A percentile compares a stretch with the other conserved stretches of the same genome.
phyloP scores from a whole-genome alignment of 2,113 vertebrate species.

The Hydrolagus affinis region DNA sequence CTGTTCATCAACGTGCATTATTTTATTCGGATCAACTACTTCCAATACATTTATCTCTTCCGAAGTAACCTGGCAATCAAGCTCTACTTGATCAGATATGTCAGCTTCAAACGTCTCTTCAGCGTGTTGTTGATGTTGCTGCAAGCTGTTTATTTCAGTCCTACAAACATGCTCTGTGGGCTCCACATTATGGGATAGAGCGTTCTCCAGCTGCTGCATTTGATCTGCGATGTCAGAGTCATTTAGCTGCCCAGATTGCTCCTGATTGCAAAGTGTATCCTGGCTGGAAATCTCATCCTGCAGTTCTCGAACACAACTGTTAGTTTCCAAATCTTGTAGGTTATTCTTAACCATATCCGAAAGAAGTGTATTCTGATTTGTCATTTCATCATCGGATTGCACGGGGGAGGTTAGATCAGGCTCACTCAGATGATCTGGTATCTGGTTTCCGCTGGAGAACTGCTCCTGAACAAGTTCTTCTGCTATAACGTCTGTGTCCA shows the following conservation, averaged over 20 bases:
- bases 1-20: constrained; percentile 26
- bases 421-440: background rate
- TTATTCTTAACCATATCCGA: background rate
- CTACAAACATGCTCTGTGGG: constrained; percentile 27
- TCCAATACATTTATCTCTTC: constrained; percentile 31
- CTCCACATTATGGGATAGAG: constrained; percentile 36
- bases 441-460: background rate
- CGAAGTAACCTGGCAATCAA: constrained; percentile 8
- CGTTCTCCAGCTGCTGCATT: constrained; percentile 48
- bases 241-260: constrained; percentile 34
- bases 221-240: constrained; percentile 38
- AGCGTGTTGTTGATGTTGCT: constrained; percentile 24
- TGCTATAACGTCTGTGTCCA: constrained; percentile 32
- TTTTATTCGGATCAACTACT: background rate
- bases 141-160: background rate
- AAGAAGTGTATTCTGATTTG: background rate
- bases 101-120: constrained; percentile 33
- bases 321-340: constrained; percentile 30
- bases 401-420: rapidly evolving
- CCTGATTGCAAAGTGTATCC: constrained; percentile 20
- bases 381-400: background rate
- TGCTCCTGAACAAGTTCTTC: constrained; percentile 36
- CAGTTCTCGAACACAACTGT: background rate
- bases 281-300: background rate
- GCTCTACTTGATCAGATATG: background rate